These are phyloP conservation scores for Sclerodermus sp. DNA, from an alignment of 2,888 invertebrate genomes.

Conservation along the genomic window DNA sequence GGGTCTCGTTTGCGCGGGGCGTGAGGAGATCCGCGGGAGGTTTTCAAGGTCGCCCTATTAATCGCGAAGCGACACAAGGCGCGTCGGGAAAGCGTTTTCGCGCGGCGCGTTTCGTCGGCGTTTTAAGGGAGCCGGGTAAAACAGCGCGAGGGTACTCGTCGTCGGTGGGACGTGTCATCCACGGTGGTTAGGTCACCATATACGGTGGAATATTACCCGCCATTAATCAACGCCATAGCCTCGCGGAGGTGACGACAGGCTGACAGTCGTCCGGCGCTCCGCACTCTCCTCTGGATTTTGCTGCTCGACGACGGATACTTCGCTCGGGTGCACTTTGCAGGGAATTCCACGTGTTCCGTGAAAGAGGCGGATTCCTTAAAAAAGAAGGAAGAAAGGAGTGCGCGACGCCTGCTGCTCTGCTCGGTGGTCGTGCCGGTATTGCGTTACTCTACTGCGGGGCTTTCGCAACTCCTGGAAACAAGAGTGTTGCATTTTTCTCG, in stretches of 20 bases:
- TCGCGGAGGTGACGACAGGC: slow-evolving; percentile 44
- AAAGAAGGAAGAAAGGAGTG: slow-evolving; percentile 5
- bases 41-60: too few species aligned
- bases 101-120: too few species aligned
- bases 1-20: too few species aligned
- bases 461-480: too few species aligned
- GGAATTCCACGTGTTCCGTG: slow-evolving; percentile 34
- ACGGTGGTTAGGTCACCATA: slow-evolving; percentile 25
- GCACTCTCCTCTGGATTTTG: slow-evolving; percentile 37
- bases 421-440: too few species aligned
- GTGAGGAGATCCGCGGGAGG: too few species aligned
- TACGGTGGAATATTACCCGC: slow-evolving; percentile 42
- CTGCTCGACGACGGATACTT: slow-evolving; percentile 23
- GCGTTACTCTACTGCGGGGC: too few species aligned
- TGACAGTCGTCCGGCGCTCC: slow-evolving; percentile 33
- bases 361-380: slow-evolving; percentile 29
- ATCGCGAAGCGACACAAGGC: too few species aligned
- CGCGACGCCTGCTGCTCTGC: too few species aligned
- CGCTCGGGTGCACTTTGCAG: slow-evolving; percentile 28
- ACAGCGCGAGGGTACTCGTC: background rate
- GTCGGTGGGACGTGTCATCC: slow-evolving; percentile 14
- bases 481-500: too few species aligned
- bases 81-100: too few species aligned
- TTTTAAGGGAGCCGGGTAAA: too few species aligned
- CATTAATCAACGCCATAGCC: slow-evolving; percentile 50